Conservation (phyloP, 2,113 vertebrate species). For the Salvelinus sp. region DNA sequence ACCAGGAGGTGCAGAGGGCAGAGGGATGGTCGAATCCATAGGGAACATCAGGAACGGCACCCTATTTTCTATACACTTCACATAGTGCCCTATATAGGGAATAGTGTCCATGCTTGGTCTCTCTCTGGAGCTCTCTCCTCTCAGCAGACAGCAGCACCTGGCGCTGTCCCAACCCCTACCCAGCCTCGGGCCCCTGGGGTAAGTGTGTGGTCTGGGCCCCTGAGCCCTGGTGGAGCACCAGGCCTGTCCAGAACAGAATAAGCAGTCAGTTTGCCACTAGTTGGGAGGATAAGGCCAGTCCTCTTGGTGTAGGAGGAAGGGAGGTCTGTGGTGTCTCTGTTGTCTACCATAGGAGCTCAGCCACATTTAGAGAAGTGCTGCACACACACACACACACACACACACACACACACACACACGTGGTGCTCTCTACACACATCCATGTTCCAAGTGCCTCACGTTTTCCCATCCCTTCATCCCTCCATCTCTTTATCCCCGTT, state of each 20-base stretch:
- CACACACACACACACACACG: too few species aligned
- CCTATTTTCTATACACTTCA: too few species aligned
- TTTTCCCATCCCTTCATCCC: constrained; percentile 10
- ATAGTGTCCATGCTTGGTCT: background rate
- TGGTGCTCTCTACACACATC: constrained; percentile 46
- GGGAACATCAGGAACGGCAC: too few species aligned
- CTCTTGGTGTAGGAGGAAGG: background rate
- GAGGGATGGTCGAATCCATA: too few species aligned
- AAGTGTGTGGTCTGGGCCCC: constrained; percentile 31
- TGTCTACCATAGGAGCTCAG: constrained; percentile 46
- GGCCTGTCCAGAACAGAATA: background rate
- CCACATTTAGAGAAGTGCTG: background rate
- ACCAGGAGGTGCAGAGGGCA: background rate
- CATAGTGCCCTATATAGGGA: background rate
- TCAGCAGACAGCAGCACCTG: constrained; percentile 69
- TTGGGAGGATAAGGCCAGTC: background rate
- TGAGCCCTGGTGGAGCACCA: constrained; percentile 10
- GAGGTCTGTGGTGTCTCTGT: background rate
- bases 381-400: background rate
- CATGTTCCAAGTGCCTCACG: constrained; percentile 67
- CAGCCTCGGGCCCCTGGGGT: constrained; percentile 47
- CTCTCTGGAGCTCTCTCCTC: constrained; percentile 12
- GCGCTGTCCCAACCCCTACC: constrained; percentile 62
- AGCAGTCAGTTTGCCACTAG: background rate
- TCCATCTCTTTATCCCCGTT: background rate